Evolutionary conservation across 2,797 vertebrate species (phyloP).

Genomic region (Tympanoctomys barrerae): DNA sequence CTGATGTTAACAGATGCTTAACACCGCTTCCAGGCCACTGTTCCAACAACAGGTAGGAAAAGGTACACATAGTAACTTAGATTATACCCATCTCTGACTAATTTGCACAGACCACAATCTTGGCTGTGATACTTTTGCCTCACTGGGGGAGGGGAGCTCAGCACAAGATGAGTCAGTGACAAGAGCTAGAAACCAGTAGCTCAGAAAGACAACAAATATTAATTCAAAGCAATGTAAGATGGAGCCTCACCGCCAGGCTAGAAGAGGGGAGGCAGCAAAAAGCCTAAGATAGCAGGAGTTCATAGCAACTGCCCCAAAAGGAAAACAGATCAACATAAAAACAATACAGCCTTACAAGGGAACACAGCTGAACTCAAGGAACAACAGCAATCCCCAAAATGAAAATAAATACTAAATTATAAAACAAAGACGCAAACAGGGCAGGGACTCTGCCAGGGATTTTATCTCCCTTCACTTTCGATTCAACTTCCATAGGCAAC

Average conservation of each 20-base stretch:
- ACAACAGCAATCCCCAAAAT: background rate
- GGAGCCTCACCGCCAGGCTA: background rate
- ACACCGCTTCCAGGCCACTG: background rate
- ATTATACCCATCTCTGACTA: background rate
- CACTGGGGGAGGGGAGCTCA: background rate
- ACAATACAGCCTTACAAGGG: background rate
- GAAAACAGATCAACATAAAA: background rate
- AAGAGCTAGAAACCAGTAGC: background rate
- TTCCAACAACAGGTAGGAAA: background rate
- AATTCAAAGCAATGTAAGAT: background rate
- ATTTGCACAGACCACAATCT: background rate
- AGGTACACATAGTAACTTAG: background rate
- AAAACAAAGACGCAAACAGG: slow-evolving; percentile 3
- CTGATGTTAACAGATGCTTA: background rate
- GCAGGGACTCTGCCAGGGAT: background rate
- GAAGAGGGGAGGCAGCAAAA: background rate
- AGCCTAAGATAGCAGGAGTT: background rate
- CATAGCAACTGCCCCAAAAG: too few relatives aligned
- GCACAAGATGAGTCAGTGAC: background rate
- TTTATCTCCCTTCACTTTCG: background rate
- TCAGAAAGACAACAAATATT: background rate
- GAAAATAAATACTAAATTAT: background rate
- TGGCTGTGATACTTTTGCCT: background rate
- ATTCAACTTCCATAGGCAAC: background rate
- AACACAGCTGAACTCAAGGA: background rate